A percentile compares a stretch with the other conserved stretches of the same genome.
phyloP scores from a whole-genome alignment of 2,888 invertebrate genomes.

The Chaitophorus viminalis region DNA sequence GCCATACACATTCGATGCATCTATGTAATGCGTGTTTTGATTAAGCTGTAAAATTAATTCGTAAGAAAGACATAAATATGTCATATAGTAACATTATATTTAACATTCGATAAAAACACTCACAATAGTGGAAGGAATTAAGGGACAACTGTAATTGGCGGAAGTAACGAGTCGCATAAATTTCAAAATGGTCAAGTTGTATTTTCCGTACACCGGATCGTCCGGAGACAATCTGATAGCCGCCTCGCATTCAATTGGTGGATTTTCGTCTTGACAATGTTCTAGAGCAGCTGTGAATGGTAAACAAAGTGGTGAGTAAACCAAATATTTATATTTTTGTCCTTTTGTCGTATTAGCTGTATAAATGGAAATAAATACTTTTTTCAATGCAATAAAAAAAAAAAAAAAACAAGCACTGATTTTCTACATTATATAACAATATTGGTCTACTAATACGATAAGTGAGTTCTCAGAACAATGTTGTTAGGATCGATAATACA shows the following conservation, averaged over 20 bases:
- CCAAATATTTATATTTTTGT: no score
- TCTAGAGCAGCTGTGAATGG: neutral
- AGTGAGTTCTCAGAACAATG: no score
- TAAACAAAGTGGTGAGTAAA: no score
- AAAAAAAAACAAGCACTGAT: no score
- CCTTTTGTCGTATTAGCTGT: no score
- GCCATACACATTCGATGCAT: constrained; percentile 40
- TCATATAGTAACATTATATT: neutral
- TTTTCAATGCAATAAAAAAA: no score
- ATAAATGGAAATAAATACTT: no score
- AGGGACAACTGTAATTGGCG: constrained; percentile 8
- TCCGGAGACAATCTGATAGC: constrained; percentile 2
- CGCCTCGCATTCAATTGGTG: constrained; percentile 14
- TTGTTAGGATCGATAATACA: no score
- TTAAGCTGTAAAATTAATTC: constrained; percentile 14
- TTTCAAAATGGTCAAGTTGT: constrained; percentile 33
- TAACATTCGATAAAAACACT: neutral
- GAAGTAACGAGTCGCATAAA: constrained; percentile 39
- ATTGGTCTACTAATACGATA: no score
- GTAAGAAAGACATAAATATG: neutral
- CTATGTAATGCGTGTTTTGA: constrained; percentile 49
- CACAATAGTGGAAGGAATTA: constrained; percentile 30
- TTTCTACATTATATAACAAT: no score
- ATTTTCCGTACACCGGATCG: constrained; percentile 32
- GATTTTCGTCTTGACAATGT: constrained; percentile 7